These are phyloP conservation scores for Oreortyx pictus DNA, from an alignment of 2,797 vertebrate species.

Conservation along the genomic window DNA sequence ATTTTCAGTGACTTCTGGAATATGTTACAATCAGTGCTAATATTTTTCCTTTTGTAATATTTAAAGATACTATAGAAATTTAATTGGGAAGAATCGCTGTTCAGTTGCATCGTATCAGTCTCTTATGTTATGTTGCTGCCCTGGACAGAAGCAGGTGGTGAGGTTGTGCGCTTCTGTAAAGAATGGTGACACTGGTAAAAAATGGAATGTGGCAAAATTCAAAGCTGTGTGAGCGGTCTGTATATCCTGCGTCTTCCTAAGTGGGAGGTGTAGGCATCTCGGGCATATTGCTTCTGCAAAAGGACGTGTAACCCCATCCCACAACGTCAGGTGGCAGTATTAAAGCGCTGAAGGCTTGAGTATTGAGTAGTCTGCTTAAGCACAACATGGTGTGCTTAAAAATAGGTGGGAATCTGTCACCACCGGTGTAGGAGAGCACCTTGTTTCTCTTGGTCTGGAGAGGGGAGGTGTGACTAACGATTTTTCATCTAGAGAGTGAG, in stretches of 20 bases:
- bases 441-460: not conserved
- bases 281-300: rapidly evolving
- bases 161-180: rapidly evolving
- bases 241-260: rapidly evolving
- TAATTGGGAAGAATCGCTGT: slow-evolving; percentile 1
- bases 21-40: too few species aligned
- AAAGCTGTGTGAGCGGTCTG: rapidly evolving
- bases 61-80: slow-evolving; percentile 54
- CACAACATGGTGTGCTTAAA: rapidly evolving
- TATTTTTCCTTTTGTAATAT: not conserved
- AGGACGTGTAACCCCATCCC: not conserved
- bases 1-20: not conserved
- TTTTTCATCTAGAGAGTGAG: not conserved
- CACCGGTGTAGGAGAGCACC: rapidly evolving
- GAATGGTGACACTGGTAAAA: not conserved
- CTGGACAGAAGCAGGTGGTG: not conserved
- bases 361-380: rapidly evolving
- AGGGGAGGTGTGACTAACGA: not conserved
- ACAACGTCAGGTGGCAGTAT: slow-evolving; percentile 58
- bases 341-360: not conserved
- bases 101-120: rapidly evolving
- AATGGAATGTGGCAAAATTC: not conserved
- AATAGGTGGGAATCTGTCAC: not conserved
- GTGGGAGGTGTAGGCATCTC: rapidly evolving
- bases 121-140: rapidly evolving